Percentiles rank a stretch among this genome's conserved stretches.
Conservation (phyloP, 2,113 vertebrate species). For the Erpornis zantholeuca region DNA sequence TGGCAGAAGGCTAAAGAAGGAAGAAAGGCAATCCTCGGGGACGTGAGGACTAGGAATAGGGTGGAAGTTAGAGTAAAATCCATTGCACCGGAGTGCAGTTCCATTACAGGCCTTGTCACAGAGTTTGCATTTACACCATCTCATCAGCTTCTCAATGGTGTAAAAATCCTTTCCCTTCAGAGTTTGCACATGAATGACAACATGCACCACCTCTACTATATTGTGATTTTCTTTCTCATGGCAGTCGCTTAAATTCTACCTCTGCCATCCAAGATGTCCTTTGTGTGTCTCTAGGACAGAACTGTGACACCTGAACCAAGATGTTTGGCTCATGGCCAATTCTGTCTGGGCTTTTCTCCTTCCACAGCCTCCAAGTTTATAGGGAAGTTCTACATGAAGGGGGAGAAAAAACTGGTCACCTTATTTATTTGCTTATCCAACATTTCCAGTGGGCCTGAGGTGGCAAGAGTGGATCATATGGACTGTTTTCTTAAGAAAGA, state of each 20-base stretch:
- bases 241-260: background rate
- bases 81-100: background rate
- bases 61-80: background rate
- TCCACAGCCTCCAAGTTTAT: background rate
- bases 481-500: background rate
- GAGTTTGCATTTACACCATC: background rate
- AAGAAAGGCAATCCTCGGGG: background rate
- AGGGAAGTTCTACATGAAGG: background rate
- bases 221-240: background rate
- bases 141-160: background rate
- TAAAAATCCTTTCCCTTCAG: background rate
- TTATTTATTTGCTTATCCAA: background rate
- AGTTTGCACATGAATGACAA: background rate
- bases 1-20: background rate
- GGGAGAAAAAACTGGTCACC: background rate
- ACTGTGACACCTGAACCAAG: background rate
- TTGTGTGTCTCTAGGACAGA: background rate
- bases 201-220: background rate
- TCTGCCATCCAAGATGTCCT: background rate
- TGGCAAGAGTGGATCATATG: background rate
- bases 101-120: background rate
- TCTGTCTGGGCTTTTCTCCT: background rate
- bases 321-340: fast-evolving
- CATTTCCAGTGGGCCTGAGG: background rate
- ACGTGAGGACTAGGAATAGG: background rate